Evolutionary conservation across 2,113 vertebrate genomes (phyloP), one percentile per base, ranked within the genome.

Genomic region (Acanthochromis polyacanthus): DNA sequence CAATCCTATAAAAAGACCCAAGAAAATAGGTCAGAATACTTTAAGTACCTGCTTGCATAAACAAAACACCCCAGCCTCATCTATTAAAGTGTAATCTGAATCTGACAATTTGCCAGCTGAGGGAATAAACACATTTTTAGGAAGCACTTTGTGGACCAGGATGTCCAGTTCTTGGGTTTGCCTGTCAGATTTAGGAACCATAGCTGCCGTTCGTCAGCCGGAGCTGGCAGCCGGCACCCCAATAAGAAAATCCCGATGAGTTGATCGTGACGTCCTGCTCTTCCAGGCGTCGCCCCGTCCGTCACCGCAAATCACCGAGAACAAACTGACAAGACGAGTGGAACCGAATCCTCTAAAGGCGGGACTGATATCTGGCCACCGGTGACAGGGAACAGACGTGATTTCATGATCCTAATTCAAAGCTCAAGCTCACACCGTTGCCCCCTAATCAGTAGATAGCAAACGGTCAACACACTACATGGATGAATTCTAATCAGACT

Each of bases 401-500:
- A 65, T 80, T 65, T 79, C 36, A 70, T 51, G 60, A 61, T 78
- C 52, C 43, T 46, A 52, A 63, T 71, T 74, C 64, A 60, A 10
- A 81, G 75, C 57, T 81, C 62, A 64, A 71, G 64, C 61, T 75
- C 56, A 23, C 55, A 61, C 58, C 67, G 20, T 76, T 64, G 64
- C 19, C 45, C 6, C 17, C 30, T 72, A 84, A 84, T 84, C 71
- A 82, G 62, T 2, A 38, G 71, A 58, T 14, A 43, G 19, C 62
- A 75, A 88, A 81, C 30, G 73, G 56, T 79, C 80, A 61, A 71
- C 57, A 51, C 57, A 11, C 60, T 48, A 70, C 45, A 75, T 82
- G 84, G 81, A 87, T 88, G 64, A 60, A 67, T 69, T 66, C 79
- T 83, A 87, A 88, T 85, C 78, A 84, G 72, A 58, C 16, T 1